Conservation (phyloP, 2,113 vertebrate genomes). For the Colius striatus region DNA sequence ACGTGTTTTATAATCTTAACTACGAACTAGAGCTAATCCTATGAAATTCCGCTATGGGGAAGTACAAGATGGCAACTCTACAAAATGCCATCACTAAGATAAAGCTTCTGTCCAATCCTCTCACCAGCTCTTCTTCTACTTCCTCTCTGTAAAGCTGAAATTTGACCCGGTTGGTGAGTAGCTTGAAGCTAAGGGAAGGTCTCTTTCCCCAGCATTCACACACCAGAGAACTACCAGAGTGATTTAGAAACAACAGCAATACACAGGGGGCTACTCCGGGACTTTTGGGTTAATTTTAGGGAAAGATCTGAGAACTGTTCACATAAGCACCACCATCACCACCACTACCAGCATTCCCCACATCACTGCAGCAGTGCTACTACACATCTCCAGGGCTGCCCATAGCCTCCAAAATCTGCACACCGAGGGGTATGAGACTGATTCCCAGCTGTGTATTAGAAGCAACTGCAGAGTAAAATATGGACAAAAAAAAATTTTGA, state of each 20-base stretch:
- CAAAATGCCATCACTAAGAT: neutral
- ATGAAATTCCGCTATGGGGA: neutral
- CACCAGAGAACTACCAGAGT: neutral
- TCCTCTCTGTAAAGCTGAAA: neutral
- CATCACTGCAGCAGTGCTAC: neutral
- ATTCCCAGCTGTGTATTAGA: neutral
- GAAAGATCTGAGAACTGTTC: neutral
- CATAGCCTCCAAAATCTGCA: neutral
- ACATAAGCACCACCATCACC: neutral
- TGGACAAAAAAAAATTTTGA: neutral
- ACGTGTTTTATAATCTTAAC: neutral
- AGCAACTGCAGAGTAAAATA: neutral
- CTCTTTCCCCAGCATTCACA: neutral
- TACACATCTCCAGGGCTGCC: neutral
- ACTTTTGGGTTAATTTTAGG: neutral
- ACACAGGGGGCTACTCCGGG: neutral
- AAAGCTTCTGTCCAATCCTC: neutral
- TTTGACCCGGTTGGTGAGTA: rapidly evolving
- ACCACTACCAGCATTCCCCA: neutral
- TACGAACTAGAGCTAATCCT: neutral
- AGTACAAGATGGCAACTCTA: neutral
- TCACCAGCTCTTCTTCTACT: neutral
- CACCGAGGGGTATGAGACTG: neutral
- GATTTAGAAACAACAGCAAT: neutral
- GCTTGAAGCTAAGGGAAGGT: neutral